Evolutionary conservation across 2,888 invertebrate genomes (phyloP), one percentile per base, ranked within the genome.

Genomic region (Pachycephus smyrnensis): DNA sequence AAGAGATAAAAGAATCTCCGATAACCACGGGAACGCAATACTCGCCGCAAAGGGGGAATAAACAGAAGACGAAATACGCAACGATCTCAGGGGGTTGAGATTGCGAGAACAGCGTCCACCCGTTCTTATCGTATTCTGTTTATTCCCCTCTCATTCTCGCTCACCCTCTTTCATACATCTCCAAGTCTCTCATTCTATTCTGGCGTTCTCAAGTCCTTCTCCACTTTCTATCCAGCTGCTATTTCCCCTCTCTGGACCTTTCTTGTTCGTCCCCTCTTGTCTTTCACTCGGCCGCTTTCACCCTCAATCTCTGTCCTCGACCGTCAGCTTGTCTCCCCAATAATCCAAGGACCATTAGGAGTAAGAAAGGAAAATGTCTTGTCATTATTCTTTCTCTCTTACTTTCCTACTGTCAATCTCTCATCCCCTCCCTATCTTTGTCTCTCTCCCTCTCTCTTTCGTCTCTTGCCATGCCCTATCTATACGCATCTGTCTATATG

Each of bases 341-440:
- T 55, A 55, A 55, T 55, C 40, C 40, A 55, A 55, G 40, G 40
- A 55, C 40, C 15, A 23, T 23, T 55, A 55, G 40, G 40, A 23
- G 9, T 55, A 55, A 55, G 40, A 55, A 55, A 55, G 40, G 40
- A 55, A 55, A 55, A 23, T 23, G 23, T 23, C 23, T 55, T 55
- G 40, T 55, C 40, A 55, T 55, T 55, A 55, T 55, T 55, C 12
- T 23, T 9, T 55, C 40, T 55, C 40, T 23, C 23, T 35, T 35
- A 76, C 73, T 76, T 68, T 75, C 30, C 36, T 76, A 75, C 80
- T 78, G 79, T 77, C 82, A 78, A 78, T 76, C 79, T 80, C 82
- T 80, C 80, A 78, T 73, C 77, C 79, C 77, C 79, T 83, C 4
- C 1, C 15, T 4, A 12, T 40, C 30, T 36, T 32, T n/a, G 69